These are phyloP conservation scores for Dendronephthya gigantea DNA, from an alignment of 64 coral and sea anemone species.

Conservation along the genomic window DNA sequence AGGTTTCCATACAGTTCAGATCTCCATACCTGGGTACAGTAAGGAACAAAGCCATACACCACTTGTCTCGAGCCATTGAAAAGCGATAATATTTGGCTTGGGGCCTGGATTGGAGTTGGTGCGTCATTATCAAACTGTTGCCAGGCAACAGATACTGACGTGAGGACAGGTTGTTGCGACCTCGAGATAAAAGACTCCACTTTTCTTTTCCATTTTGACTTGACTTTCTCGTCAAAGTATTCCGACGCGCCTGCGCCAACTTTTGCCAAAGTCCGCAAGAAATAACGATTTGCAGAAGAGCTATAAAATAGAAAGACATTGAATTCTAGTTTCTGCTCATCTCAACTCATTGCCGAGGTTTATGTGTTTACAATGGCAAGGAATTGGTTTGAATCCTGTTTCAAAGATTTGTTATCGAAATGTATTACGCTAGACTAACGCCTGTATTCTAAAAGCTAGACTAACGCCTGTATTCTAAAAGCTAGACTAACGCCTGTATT, in stretches of 20 bases:
- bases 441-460: no score
- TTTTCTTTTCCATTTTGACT: slow-evolving; percentile 94
- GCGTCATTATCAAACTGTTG: slow-evolving; percentile 71
- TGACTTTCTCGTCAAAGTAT: slow-evolving; percentile 72
- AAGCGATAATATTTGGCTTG: slow-evolving; percentile 62
- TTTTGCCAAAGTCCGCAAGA: slow-evolving; percentile 58
- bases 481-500: no score
- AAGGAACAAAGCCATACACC: slow-evolving; percentile 81
- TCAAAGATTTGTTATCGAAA: no score
- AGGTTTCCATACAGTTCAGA: not conserved
- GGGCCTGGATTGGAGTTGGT: slow-evolving; percentile 57
- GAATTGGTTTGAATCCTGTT: no score
- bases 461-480: no score
- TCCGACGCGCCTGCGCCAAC: slow-evolving; percentile 72
- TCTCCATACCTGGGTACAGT: slow-evolving; percentile 76
- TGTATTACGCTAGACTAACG: no score
- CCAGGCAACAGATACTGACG: slow-evolving; percentile 87
- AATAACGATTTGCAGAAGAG: slow-evolving; percentile 59
- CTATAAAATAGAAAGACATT: no score
- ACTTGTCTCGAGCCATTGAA: slow-evolving; percentile 89
- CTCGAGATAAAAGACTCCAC: slow-evolving; percentile 61
- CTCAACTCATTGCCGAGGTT: no score
- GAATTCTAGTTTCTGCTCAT: no score
- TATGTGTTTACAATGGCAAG: no score
- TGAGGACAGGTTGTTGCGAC: slow-evolving; percentile 70